Base-by-base conservation (phyloP, 2,888 invertebrate species). In the Microctonus hyperodae region DNA sequence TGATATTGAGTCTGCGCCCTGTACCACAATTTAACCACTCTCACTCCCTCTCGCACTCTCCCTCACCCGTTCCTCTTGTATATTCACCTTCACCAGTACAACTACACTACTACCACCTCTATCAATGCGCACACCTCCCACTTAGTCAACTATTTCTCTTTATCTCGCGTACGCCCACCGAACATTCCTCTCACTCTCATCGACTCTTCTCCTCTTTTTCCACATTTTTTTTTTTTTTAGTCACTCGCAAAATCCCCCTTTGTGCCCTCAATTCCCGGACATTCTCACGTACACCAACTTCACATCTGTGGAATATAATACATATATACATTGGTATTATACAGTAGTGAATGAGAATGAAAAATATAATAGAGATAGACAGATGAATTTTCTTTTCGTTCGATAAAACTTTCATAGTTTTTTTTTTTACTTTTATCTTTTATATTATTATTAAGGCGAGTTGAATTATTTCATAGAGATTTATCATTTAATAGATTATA, bases 1-100 rank as follows among this genome's bases (percentile, higher is more conserved):
- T 74, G 81, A 80, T 83, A 84, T 84, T 82, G 83, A 84, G 83
- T 83, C 83, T 83, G 83, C 83, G 83, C 83, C 79, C 81, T 77
- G 40, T 37, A 51, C 64, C 72, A 67, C 51, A 31, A 25, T 44
- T 60, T 51, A 28, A 48, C 62, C 31, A 40, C 40, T 37, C 53
- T 25, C 65, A 66, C 50, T 61, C 57, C 65, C 62, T 40, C 57
- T 56, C 65, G 51, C 56, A 50, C 56, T 37, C 28, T 65, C 61
- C 68, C 67, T 65, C 59, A 53, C 57, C 65, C 67, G 61, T 44
- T 59, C 28, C 25, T 62, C 64, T 59, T 60, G 56, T 53, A n/a
- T 44, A 37, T 61, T 53, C 44, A 44, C 44, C 44, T 44, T 44
- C 44, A n/a, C n/a, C n/a, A n/a, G 20, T 4, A 44, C 16, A 16